These are phyloP conservation scores for Exocentrus adspersus DNA, from an alignment of 2,888 invertebrate genomes.

Conservation along the genomic window DNA sequence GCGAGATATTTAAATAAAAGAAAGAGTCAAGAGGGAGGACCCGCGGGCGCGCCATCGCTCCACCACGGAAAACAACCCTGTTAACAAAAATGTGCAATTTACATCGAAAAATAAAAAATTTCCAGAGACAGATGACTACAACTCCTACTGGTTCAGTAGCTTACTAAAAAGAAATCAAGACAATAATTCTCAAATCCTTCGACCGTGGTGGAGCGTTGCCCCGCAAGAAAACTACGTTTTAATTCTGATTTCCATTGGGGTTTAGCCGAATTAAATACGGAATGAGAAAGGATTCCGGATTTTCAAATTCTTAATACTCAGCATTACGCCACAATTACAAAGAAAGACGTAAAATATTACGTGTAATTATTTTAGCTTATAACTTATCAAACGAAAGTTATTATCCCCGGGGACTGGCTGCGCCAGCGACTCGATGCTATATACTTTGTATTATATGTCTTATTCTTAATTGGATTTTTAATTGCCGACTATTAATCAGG, in stretches of 20 bases:
- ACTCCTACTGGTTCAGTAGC: too few relatives aligned
- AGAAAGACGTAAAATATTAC: slow-evolving; percentile 57
- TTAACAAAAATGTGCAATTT: too few relatives aligned
- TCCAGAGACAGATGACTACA: too few relatives aligned
- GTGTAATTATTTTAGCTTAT: slow-evolving; percentile 58
- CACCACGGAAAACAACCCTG: slow-evolving; percentile 22
- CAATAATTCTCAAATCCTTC: too few relatives aligned
- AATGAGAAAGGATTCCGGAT: slow-evolving; percentile 63
- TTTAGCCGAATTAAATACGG: slow-evolving; percentile 62
- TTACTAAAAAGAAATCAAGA: too few relatives aligned
- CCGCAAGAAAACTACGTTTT: slow-evolving; percentile 63
- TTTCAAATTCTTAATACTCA: slow-evolving; percentile 61
- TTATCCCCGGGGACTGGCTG: slow-evolving; percentile 24
- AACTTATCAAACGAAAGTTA: slow-evolving; percentile 49
- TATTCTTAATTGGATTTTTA: slow-evolving; percentile 32
- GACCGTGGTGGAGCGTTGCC: slow-evolving; percentile 48
- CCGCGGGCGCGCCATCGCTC: slow-evolving; percentile 16
- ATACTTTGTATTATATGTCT: slow-evolving; percentile 32
- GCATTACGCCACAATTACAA: slow-evolving; percentile 57
- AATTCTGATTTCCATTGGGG: slow-evolving; percentile 64
- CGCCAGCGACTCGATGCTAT: slow-evolving; percentile 19
- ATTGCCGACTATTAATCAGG: slow-evolving; percentile 24
- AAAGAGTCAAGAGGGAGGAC: slow-evolving; percentile 48
- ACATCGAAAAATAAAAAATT: too few relatives aligned
- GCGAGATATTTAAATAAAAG: slow-evolving; percentile 60